Percentiles rank a stretch among this genome's conserved stretches.
phyloP scores from a whole-genome alignment of 2,797 vertebrate species.

The Phaenicophaeus curvirostris region DNA sequence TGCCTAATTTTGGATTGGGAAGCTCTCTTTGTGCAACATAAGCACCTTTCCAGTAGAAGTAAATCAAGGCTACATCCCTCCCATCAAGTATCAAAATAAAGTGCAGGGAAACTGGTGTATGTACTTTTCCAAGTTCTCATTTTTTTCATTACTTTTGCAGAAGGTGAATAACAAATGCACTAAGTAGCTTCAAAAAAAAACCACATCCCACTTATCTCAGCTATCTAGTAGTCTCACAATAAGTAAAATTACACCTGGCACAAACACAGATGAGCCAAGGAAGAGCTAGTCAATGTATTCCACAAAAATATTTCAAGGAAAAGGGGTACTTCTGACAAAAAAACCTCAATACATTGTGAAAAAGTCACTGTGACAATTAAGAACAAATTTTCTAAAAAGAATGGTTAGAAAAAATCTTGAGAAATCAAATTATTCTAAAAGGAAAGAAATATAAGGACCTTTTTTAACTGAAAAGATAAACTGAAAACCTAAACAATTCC shows the following conservation, averaged over 20 bases:
- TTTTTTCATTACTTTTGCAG: conserved; percentile 20
- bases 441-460: background rate
- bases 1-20: background rate
- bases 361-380: background rate
- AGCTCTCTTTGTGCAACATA: background rate
- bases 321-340: background rate
- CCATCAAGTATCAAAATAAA: background rate
- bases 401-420: background rate
- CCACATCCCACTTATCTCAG: background rate
- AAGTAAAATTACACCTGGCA: background rate
- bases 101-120: background rate
- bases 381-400: background rate
- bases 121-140: background rate
- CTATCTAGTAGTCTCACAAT: background rate
- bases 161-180: background rate
- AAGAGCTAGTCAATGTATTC: background rate
- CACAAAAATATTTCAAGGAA: background rate
- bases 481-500: background rate
- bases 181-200: background rate
- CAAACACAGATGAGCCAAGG: background rate
- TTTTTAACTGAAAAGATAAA: background rate
- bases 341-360: background rate
- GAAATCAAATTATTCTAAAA: background rate
- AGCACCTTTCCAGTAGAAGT: background rate
- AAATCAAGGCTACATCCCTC: background rate